Evolutionary conservation across 2,888 invertebrate species (phyloP).

Genomic region (Petrolisthes manimaculis): DNA sequence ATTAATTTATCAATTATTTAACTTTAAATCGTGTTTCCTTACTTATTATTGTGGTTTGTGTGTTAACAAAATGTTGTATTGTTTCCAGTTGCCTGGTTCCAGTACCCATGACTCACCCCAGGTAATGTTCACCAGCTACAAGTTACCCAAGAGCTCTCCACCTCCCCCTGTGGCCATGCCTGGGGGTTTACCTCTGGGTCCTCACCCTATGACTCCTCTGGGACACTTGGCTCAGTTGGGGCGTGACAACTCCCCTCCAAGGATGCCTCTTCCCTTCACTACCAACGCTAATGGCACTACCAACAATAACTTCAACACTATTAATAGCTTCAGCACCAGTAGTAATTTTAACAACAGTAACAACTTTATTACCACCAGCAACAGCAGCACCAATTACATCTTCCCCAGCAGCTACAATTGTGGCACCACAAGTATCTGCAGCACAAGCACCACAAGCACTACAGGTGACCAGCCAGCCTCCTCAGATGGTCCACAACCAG

Average conservation of each 20-base stretch:
- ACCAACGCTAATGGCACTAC: constrained; percentile 22
- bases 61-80: background rate
- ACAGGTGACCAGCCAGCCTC: constrained; percentile 23
- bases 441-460: constrained; percentile 38
- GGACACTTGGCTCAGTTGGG: constrained; percentile 55
- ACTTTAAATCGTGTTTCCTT: no score
- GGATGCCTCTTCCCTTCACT: constrained; percentile 24
- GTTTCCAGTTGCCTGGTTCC: constrained; percentile 61
- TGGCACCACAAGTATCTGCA: constrained; percentile 24
- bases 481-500: constrained; percentile 45
- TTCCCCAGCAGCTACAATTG: constrained; percentile 28
- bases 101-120: constrained; percentile 79
- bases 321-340: constrained; percentile 39
- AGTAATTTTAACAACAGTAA: background rate
- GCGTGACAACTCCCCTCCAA: constrained; percentile 47
- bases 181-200: constrained; percentile 28
- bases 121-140: constrained; percentile 93
- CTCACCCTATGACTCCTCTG: constrained; percentile 52
- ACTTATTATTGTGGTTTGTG: no score
- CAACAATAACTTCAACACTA: constrained; percentile 14
- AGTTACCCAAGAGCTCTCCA: constrained; percentile 77
- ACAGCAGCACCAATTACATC: background rate
- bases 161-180: constrained; percentile 44
- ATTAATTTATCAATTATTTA: no score
- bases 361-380: constrained; percentile 31